Conservation (phyloP, 1,140 invertebrate species). For the Brachystomella parvula region DNA sequence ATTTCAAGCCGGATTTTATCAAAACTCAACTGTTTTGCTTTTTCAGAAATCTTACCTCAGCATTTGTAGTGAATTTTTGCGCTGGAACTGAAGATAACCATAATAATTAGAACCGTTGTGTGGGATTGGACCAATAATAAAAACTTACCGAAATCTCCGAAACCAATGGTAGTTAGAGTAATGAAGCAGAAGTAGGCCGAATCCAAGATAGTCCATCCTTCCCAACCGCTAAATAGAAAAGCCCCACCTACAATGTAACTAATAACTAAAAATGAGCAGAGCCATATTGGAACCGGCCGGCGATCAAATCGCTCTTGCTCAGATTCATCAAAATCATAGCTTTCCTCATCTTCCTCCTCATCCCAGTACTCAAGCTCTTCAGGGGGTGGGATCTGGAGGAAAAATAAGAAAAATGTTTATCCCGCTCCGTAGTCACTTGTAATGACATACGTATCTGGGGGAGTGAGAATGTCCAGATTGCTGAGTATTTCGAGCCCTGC, state of each 20-base stretch:
- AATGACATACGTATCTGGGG: conserved; percentile 1
- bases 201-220: conserved; percentile 74
- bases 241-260: conserved; percentile 82
- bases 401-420: too few species aligned
- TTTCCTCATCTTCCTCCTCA: conserved; percentile 30
- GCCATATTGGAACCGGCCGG: conserved; percentile 72
- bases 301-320: conserved; percentile 39
- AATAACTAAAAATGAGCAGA: conserved; percentile 62
- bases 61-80: conserved; percentile 45
- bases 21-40: conserved; percentile 53
- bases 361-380: conserved; percentile 37
- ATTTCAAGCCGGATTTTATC: not conserved
- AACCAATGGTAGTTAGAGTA: conserved; percentile 88
- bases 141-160: conserved; percentile 86
- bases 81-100: too few species aligned
- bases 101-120: too few species aligned
- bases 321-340: not conserved
- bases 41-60: conserved; percentile 60
- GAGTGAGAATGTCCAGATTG: not conserved
- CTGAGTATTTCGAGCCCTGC: not conserved
- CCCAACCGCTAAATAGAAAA: conserved; percentile 71
- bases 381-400: too few species aligned
- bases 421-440: too few species aligned
- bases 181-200: conserved; percentile 94
- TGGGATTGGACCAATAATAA: too few species aligned